Percentiles rank a stretch among this genome's conserved stretches.
Evolutionary conservation across 2,888 invertebrate genomes (phyloP).

Genomic region (Brachynemurus nebulosus): DNA sequence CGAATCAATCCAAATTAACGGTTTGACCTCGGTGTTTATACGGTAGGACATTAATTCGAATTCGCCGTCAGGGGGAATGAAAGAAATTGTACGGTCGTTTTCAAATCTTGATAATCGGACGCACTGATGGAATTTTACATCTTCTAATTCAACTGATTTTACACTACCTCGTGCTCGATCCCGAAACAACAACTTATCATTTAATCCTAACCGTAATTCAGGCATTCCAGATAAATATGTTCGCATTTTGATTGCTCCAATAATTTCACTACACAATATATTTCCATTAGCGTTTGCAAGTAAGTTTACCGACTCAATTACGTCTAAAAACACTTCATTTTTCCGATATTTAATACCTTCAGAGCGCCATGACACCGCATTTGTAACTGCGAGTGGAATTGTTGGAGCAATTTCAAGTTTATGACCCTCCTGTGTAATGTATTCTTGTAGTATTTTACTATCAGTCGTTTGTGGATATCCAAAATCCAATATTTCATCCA

Average conservation of each 20-base stretch:
- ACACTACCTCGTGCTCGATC: constrained; percentile 86
- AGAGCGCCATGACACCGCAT: constrained; percentile 91
- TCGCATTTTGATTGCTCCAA: constrained; percentile 90
- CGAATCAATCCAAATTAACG: constrained; percentile 90
- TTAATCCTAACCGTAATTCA: constrained; percentile 77
- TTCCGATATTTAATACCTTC: constrained; percentile 93
- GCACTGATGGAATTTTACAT: constrained; percentile 94
- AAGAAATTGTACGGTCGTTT: constrained; percentile 88
- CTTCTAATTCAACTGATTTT: constrained; percentile 88
- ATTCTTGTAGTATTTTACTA: constrained; percentile 86
- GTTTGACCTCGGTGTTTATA: constrained; percentile 80
- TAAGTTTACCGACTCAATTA: constrained; percentile 89
- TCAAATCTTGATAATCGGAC: constrained; percentile 86
- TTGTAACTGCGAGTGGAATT: constrained; percentile 88
- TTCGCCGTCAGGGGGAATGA: constrained; percentile 92
- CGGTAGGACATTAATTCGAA: constrained; percentile 94
- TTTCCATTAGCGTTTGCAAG: constrained; percentile 86
- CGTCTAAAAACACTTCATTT: constrained; percentile 93
- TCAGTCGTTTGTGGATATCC: constrained; percentile 94
- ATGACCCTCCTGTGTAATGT: constrained; percentile 89
- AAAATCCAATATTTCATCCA: constrained; percentile 88
- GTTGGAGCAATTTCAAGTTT: constrained; percentile 81
- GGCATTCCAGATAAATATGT: constrained; percentile 94
- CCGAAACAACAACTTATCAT: constrained; percentile 89
- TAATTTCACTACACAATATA: constrained; percentile 84